A percentile compares a stretch with the other conserved stretches of the same genome.
phyloP scores from a whole-genome alignment of 53 echinoderm and acorn worm genomes.

The Antedon mediterranea region DNA sequence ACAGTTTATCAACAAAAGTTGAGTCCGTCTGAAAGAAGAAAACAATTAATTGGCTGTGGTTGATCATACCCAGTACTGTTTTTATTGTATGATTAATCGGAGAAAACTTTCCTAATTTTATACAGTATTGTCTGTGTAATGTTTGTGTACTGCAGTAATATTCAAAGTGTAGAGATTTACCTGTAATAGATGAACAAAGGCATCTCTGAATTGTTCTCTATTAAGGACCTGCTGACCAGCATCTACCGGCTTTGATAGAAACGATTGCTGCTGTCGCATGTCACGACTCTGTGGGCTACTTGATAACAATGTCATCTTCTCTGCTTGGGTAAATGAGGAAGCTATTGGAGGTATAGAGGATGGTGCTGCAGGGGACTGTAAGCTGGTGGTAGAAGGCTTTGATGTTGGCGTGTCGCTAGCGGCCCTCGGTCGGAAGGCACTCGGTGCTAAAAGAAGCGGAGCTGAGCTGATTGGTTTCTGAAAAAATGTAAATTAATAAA shows the following conservation, averaged over 20 bases:
- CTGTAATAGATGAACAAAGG: constrained; percentile 61
- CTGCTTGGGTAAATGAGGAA: background rate
- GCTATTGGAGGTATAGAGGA: background rate
- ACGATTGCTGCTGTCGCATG: constrained; percentile 22
- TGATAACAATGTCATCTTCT: background rate
- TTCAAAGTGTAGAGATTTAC: constrained; percentile 17
- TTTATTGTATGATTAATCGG: too few species aligned
- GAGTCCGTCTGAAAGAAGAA: constrained; percentile 38
- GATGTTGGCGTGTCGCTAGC: background rate
- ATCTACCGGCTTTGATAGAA: background rate
- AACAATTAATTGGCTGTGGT: background rate
- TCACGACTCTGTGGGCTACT: constrained; percentile 13
- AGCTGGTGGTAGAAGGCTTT: background rate
- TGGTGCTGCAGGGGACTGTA: background rate
- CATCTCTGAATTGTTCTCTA: constrained; percentile 79
- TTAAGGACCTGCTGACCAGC: constrained; percentile 14
- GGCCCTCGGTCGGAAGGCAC: background rate
- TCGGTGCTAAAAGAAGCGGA: background rate
- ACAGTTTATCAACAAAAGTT: constrained; percentile 42
- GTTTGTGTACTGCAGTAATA: too few species aligned
- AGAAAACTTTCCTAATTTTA: too few species aligned
- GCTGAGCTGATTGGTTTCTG: background rate
- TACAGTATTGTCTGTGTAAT: too few species aligned
- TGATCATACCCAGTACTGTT: too few species aligned
- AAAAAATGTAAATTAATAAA: too few species aligned